Conservation (phyloP, 2,113 vertebrate genomes). For the Pleuronectes platessa region DNA sequence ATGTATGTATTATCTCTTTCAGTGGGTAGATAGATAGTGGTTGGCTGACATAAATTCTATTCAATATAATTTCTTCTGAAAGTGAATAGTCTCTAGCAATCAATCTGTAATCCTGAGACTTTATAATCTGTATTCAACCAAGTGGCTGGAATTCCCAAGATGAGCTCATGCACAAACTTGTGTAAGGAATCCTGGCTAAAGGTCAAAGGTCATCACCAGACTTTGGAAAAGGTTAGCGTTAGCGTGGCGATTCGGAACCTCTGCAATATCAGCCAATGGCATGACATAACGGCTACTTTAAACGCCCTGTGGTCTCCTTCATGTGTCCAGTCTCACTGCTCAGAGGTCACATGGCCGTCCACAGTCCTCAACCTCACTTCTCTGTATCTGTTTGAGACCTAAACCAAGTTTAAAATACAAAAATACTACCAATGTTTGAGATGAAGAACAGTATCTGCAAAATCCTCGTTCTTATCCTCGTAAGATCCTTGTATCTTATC, state of each 20-base stretch:
- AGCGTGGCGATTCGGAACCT: slow-evolving; percentile 4
- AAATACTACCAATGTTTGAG: neutral
- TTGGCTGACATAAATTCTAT: neutral
- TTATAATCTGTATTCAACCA: neutral
- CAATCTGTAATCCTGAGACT: neutral
- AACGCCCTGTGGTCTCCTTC: neutral
- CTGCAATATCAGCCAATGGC: slow-evolving; percentile 2
- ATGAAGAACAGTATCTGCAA: neutral
- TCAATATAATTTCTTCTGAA: neutral
- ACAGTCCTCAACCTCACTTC: neutral
- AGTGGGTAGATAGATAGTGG: neutral
- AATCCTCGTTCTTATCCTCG: no score
- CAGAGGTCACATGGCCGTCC: neutral
- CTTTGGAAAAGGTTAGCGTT: slow-evolving; percentile 32
- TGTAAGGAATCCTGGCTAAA: slow-evolving; percentile 16
- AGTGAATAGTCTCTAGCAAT: neutral
- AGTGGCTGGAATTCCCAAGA: slow-evolving; percentile 14
- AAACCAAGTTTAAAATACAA: neutral
- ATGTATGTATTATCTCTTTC: slow-evolving; percentile 9
- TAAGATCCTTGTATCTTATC: no score
- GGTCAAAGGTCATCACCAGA: slow-evolving; percentile 46
- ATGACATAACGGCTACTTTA: neutral
- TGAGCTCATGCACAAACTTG: slow-evolving; percentile 16
- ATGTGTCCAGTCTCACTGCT: neutral
- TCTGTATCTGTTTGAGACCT: neutral